Evolutionary conservation across 2,888 invertebrate genomes (phyloP), one percentile per base, ranked within the genome.

Genomic region (Cartodere bifasciata): DNA sequence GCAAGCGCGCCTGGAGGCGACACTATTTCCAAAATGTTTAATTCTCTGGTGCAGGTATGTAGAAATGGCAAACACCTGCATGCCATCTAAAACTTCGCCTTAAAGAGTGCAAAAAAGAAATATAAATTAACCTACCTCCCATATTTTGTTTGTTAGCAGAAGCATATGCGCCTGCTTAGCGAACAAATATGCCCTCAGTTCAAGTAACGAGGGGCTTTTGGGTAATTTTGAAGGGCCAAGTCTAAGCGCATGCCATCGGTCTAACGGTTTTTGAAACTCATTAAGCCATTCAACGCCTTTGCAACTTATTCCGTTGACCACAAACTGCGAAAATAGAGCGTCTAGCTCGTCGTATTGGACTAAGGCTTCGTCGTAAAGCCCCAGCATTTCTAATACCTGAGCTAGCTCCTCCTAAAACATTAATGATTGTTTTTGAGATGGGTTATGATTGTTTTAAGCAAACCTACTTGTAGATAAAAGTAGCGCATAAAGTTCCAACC

Each of bases 301-400:
- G 37, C 86, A 82, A 41, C 84, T 73, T 50, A 84, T 82, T n/a
- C 88, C 85, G 63, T 92, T 92, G 43, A 90, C 77, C 32, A 95
- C 81, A 63, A 92, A 94, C 64, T 95, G 94, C 2, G 92, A 90
- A 59, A 95, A 92, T 44, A 95, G 70, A 28, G 92, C 94, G 64
- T 95, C 94, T 50, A 97, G 65, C 63, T 95, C 95, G 56, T 95
- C 95, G 57, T 94, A 97, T 53, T 95, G 95, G 32, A 95, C 85
- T 43, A 95, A 64, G 9, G 94, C 88, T 63, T 95, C 94, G 43
- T 92, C 90, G 52, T 85, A 80, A 40, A 95, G 67, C 34, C 88
- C 88, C 42, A 95, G 64, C 82, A 91, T 91, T 68, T 94, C 88
- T 48, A 91, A 70, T 41, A 90, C 86, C 62, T 94, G 85, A 35